Conservation (phyloP, 2,113 vertebrate species). For the Indicator maculatus region DNA sequence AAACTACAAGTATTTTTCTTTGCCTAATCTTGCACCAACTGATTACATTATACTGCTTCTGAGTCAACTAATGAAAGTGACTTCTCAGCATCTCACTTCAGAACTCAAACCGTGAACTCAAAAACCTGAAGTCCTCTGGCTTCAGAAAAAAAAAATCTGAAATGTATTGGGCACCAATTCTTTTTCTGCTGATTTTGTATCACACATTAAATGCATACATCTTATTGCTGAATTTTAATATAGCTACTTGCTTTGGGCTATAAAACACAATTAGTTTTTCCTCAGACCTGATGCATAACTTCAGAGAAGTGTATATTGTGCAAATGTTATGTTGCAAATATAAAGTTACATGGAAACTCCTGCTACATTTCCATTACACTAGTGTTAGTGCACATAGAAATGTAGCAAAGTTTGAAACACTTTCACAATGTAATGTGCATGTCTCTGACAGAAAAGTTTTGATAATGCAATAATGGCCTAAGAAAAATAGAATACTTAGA, state of each 20-base stretch:
- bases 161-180: neutral
- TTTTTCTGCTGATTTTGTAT: neutral
- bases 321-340: neutral
- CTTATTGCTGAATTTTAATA: slow-evolving; percentile 1
- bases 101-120: neutral
- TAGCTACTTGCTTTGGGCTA: slow-evolving; percentile 24
- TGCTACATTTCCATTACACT: slow-evolving; percentile 18
- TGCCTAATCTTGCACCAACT: neutral
- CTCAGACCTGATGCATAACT: neutral
- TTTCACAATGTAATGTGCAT: neutral
- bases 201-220: neutral
- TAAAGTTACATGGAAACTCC: neutral
- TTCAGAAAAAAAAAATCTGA: neutral
- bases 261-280: slow-evolving; percentile 1
- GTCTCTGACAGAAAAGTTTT: neutral
- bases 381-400: neutral
- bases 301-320: neutral
- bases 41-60: neutral
- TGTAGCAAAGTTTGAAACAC: neutral
- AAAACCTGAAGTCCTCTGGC: neutral
- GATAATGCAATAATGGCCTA: neutral
- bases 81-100: neutral
- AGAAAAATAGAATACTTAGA: slow-evolving; percentile 27
- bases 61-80: neutral
- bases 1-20: neutral